Conservation (phyloP, 2,113 vertebrate species). For the Amazona guildingii region DNA sequence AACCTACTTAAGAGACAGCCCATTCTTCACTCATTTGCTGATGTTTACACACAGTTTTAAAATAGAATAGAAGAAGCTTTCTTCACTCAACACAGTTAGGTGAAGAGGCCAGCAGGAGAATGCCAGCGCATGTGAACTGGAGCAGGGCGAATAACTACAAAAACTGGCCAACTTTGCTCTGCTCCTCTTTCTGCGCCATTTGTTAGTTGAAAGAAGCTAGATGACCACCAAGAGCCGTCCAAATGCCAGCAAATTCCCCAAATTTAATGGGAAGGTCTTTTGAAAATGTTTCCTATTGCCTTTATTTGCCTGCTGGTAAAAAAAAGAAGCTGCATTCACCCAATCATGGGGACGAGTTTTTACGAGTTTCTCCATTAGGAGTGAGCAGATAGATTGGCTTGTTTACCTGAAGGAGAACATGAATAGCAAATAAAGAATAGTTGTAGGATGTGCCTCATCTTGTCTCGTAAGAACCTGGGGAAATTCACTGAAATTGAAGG, state of each 20-base stretch:
- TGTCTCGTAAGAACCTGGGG: background rate
- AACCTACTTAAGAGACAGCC: constrained; percentile 44
- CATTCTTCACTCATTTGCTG: constrained; percentile 54
- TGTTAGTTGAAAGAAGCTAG: background rate
- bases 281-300: background rate
- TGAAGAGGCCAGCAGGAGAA: constrained; percentile 65
- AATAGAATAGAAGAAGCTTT: constrained; percentile 56
- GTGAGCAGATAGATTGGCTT: constrained; percentile 27
- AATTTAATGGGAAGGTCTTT: background rate
- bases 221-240: background rate
- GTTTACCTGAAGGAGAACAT: constrained; percentile 49
- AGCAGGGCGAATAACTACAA: background rate
- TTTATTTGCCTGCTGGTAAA: background rate
- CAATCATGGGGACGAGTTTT: background rate
- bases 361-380: constrained; percentile 30
- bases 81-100: constrained; percentile 63
- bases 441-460: constrained; percentile 44
- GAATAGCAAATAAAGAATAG: constrained; percentile 43
- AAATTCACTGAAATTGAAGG: constrained; percentile 51
- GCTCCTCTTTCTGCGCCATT: background rate
- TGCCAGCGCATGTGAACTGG: constrained; percentile 20
- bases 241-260: background rate
- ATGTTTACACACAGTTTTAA: constrained; percentile 61
- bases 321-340: background rate
- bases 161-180: background rate